Base-by-base conservation (phyloP, 2,888 invertebrate species). In the Tinea trinotella region DNA sequence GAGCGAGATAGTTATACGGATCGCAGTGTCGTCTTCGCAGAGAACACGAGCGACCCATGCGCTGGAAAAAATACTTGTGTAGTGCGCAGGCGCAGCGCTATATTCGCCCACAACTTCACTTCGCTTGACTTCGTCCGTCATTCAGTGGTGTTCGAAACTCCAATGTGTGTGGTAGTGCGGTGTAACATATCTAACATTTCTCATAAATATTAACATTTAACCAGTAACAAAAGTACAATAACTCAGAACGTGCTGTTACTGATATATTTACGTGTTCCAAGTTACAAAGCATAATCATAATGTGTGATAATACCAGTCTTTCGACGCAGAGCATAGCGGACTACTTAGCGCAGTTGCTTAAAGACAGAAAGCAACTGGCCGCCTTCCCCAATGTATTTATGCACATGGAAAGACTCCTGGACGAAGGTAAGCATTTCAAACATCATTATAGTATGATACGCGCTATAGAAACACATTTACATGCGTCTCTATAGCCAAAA, bases 341-440 rank as follows among this genome's bases (percentile, higher is more conserved):
- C 90, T 99, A 99, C 90, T 91, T 99, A 90, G 98, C 99, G 83
- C 99, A 99, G 90, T 92, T 99, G 89, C 92, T 99, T 83, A 99
- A 99, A 92, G 99, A 99, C 92, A 96, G 98, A 90, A 99, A 99
- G 90, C 98, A 99, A 90, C 91, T 99, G 84, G 97, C 97, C 76
- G 98, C 98, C 79, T 98, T 99, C 89, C 99, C 99, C 68, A 98
- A 98, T 91, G 96, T 99, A 86, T 99, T 99, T 90, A 93, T 97
- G 88, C 99, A 99, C 90, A 93, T 98, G 84, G 99, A 99, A 88
- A 92, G 99, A 84, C 93, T 99, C 73, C 90, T 99, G 80, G 99
- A 99, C 84, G 99, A 99, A 94, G 99, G 99, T 99, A 91, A 71
- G 84, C 9, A 10, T 46, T 46, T 46, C 7, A 3, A 46, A 46